These are phyloP conservation scores for Cheilosia scutellata DNA, from an alignment of 2,888 invertebrate species.

Conservation along the genomic window DNA sequence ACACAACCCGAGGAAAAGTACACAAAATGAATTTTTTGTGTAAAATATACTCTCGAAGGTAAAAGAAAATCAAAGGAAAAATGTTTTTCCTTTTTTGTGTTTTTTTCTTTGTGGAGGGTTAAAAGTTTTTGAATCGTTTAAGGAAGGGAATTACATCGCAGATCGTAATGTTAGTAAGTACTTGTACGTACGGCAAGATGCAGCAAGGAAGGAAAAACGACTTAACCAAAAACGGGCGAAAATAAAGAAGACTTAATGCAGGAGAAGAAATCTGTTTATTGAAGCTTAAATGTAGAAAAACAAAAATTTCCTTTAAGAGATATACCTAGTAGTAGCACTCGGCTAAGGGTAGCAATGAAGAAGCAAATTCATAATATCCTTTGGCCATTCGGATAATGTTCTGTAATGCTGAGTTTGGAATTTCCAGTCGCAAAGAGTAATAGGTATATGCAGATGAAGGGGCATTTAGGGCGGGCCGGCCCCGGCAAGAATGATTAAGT, in stretches of 20 bases:
- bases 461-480: constrained; percentile 1
- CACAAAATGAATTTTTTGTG: constrained; percentile 24
- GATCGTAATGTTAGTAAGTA: constrained; percentile 49
- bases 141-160: constrained; percentile 62
- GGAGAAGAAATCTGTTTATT: constrained; percentile 40
- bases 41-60: constrained; percentile 25
- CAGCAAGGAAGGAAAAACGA: constrained; percentile 14
- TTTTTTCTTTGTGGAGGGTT: constrained; percentile 28
- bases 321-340: neutral
- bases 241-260: neutral
- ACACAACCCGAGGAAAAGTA: constrained; percentile 16
- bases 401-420: constrained; percentile 21
- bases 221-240: constrained; percentile 13
- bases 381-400: constrained; percentile 48
- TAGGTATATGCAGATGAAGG: constrained; percentile 1
- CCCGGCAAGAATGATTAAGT: constrained; percentile 40
- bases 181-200: constrained; percentile 28
- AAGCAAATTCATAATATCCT: constrained; percentile 56
- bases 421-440: constrained; percentile 38
- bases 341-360: constrained; percentile 16
- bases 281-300: constrained; percentile 41
- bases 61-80: constrained; percentile 43
- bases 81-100: neutral
- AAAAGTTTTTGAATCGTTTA: constrained; percentile 59
- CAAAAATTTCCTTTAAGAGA: neutral